phyloP scores from a whole-genome alignment of 2,888 invertebrate species.

The Desoria tigrina region DNA sequence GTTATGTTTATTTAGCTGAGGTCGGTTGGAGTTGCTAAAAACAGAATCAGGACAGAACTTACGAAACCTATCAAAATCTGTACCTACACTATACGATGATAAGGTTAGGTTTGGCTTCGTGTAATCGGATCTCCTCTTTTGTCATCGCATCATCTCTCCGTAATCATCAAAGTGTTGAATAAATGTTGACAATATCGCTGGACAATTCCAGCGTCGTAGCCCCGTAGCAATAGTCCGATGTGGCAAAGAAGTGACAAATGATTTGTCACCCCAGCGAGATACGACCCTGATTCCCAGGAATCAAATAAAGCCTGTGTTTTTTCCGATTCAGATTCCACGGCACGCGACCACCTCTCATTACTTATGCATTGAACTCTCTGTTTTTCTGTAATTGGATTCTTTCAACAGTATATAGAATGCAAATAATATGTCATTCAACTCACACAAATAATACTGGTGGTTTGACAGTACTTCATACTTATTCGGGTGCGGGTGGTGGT shows the following conservation, averaged over 20 bases:
- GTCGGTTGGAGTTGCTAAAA: not conserved
- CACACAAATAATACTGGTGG: too few relatives aligned
- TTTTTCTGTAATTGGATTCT: too few relatives aligned
- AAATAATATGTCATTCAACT: too few relatives aligned
- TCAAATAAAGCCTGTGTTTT: slow-evolving; percentile 1
- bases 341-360: too few relatives aligned
- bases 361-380: too few relatives aligned
- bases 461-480: too few relatives aligned
- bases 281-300: not conserved
- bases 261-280: too few relatives aligned
- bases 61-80: not conserved
- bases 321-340: too few relatives aligned
- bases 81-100: not conserved
- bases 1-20: slow-evolving; percentile 3
- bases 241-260: too few relatives aligned
- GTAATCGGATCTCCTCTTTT: slow-evolving; percentile 2
- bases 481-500: too few relatives aligned
- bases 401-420: too few relatives aligned
- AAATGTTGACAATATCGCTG: slow-evolving; percentile 3
- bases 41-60: too few relatives aligned
- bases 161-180: not conserved
- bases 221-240: not conserved
- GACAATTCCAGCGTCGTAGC: not conserved
- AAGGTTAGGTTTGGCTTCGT: not conserved
- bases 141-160: not conserved